Percentiles rank a stretch among this genome's conserved stretches.
Evolutionary conservation across 2,888 invertebrate species (phyloP).

Genomic region (Apantesis nais): DNA sequence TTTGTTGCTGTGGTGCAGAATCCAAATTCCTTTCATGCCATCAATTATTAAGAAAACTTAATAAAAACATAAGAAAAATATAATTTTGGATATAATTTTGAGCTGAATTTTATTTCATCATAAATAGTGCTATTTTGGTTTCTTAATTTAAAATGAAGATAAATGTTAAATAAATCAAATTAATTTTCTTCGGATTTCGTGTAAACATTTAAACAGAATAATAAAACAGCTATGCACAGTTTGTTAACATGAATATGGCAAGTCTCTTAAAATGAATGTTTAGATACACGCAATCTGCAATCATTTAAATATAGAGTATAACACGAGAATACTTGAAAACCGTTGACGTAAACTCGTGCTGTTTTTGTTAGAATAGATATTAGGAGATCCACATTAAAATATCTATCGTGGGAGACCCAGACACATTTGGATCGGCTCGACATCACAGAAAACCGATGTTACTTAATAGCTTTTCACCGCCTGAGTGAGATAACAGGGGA

Average conservation of each 20-base stretch:
- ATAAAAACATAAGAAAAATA: too few relatives aligned
- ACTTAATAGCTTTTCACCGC: too few relatives aligned
- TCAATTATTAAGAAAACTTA: neutral
- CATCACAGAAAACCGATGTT: too few relatives aligned
- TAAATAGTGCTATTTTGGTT: neutral
- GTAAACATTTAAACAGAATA: neutral
- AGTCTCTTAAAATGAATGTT: neutral
- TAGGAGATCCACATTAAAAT: too few relatives aligned
- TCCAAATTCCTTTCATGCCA: neutral
- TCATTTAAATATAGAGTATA: neutral
- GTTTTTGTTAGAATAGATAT: too few relatives aligned
- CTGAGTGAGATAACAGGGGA: too few relatives aligned
- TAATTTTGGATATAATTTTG: too few relatives aligned
- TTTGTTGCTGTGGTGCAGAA: neutral
- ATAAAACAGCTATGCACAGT: conserved; percentile 13
- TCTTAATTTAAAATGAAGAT: neutral
- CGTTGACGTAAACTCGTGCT: too few relatives aligned
- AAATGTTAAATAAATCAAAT: neutral
- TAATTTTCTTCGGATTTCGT: conserved; percentile 1
- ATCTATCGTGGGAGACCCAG: too few relatives aligned
- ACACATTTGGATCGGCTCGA: too few relatives aligned
- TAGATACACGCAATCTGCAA: neutral
- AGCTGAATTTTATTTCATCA: neutral
- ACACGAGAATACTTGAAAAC: too few relatives aligned
- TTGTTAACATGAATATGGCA: conserved; percentile 3